A percentile compares a stretch with the other conserved stretches of the same genome.
Evolutionary conservation across 2,888 invertebrate species (phyloP).

Genomic region (Syrista parreyssii): DNA sequence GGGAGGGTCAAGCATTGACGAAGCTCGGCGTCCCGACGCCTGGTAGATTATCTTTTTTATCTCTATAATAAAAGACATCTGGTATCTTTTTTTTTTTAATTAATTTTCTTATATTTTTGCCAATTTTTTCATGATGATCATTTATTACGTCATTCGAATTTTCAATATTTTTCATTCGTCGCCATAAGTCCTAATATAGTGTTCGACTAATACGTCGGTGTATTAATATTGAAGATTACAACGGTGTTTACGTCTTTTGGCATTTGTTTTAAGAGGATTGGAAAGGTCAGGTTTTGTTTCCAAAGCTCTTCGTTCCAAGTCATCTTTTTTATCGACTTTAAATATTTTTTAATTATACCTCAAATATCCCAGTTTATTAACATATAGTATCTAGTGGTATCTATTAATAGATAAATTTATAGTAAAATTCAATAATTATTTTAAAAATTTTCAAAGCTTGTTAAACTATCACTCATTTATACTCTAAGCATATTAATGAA

Average conservation of each 20-base stretch:
- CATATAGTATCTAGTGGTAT: not conserved
- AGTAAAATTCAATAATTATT: not conserved
- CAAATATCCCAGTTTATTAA: not conserved
- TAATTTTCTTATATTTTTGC: too few relatives aligned
- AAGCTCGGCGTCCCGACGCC: constrained; percentile 72
- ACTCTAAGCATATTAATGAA: not conserved
- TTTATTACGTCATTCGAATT: not conserved
- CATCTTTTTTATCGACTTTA: not conserved
- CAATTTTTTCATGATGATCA: not conserved
- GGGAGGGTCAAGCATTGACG: constrained; percentile 78
- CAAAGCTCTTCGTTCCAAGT: not conserved
- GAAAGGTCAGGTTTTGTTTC: not conserved
- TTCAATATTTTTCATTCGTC: not conserved
- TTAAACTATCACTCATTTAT: not conserved
- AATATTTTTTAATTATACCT: not conserved
- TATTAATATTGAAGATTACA: not conserved
- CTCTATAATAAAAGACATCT: constrained; percentile 2
- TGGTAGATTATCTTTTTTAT: constrained; percentile 65
- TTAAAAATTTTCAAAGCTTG: not conserved
- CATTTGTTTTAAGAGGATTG: not conserved
- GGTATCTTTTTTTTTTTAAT: constrained; percentile 52
- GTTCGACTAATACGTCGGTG: not conserved
- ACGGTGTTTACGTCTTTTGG: not conserved
- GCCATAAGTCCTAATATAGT: not conserved
- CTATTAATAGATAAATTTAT: not conserved